These are phyloP conservation scores for Pimpla rufipes DNA, from an alignment of 2,888 invertebrate genomes.

Conservation along the genomic window DNA sequence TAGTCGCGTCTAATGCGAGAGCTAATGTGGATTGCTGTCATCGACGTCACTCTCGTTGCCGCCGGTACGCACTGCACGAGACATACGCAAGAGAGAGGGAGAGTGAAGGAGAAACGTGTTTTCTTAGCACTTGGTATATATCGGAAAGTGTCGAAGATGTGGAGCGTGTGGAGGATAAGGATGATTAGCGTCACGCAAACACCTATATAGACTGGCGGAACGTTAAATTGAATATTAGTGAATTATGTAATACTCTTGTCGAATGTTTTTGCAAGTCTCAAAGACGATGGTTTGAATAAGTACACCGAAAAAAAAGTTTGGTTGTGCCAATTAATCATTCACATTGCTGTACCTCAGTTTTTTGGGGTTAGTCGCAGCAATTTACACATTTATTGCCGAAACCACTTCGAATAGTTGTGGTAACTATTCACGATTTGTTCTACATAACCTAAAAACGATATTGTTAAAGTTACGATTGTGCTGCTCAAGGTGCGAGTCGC, in stretches of 20 bases:
- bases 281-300: too few relatives aligned
- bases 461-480: too few relatives aligned
- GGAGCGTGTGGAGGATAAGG: slow-evolving; percentile 13
- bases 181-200: slow-evolving; percentile 18
- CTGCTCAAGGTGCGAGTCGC: too few relatives aligned
- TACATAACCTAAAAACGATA: too few relatives aligned
- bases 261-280: too few relatives aligned
- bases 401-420: too few relatives aligned
- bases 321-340: too few relatives aligned
- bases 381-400: too few relatives aligned
- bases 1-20: slow-evolving; percentile 51
- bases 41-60: slow-evolving; percentile 24
- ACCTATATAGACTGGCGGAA: background rate
- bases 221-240: slow-evolving; percentile 45
- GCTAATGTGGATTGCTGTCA: slow-evolving; percentile 18
- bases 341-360: too few relatives aligned
- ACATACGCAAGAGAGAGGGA: background rate
- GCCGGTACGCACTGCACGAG: slow-evolving; percentile 8
- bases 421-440: too few relatives aligned
- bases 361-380: too few relatives aligned
- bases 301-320: too few relatives aligned
- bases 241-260: slow-evolving; percentile 21
- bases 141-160: background rate
- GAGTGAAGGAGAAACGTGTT: slow-evolving; percentile 2
- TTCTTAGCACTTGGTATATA: background rate